Evolutionary conservation across 1,140 invertebrate genomes (phyloP), one percentile per base, ranked within the genome.

Genomic region (Lordiphosa clarofinis): DNA sequence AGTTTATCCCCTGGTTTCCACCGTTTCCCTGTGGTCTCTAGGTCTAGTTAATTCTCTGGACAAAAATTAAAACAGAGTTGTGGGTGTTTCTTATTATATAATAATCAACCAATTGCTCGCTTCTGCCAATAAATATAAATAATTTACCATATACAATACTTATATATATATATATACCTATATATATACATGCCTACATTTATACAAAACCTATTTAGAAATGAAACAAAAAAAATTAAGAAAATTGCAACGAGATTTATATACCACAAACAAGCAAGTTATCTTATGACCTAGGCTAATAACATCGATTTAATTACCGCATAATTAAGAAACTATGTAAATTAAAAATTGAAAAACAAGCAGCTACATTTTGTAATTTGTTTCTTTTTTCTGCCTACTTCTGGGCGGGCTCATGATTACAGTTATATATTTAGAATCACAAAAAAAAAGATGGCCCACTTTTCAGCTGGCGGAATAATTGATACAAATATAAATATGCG

Each of bases 61-160:
- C 15, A 2, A 15, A 15, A 15, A 15, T 1, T 15, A 15, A 15
- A 15, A 15, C 1, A 15, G 19, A 19, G 19, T 19, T 19, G 21
- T 1, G 0, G 21, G 21, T 24, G 21, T 24, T 24, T 24, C 21
- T 24, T 24, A 24, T 38, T 52, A 42, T 53, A 31, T 55, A 56
- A 43, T 47, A 39, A 53, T 71, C 56, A 60, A 76, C 59, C 76
- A 76, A 75, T 82, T 81, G 76, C 76, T 81, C 76, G 76, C 76
- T 81, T 81, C 76, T 81, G 76, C 76, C 76, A 81, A 75, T 74
- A 75, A 68, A 76, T 49, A 44, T 75, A 82, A 82, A 47, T 64
- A 49, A 33, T 21, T 35, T 60, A 50, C 64, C 28, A 40, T 52
- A 31, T 28, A 46, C 5, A 24, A 24, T 24, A 24, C 5, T 4